Percentiles rank a stretch among this genome's conserved stretches.
Evolutionary conservation across 2,888 invertebrate species (phyloP).

Genomic region (Aricia artaxerxes): DNA sequence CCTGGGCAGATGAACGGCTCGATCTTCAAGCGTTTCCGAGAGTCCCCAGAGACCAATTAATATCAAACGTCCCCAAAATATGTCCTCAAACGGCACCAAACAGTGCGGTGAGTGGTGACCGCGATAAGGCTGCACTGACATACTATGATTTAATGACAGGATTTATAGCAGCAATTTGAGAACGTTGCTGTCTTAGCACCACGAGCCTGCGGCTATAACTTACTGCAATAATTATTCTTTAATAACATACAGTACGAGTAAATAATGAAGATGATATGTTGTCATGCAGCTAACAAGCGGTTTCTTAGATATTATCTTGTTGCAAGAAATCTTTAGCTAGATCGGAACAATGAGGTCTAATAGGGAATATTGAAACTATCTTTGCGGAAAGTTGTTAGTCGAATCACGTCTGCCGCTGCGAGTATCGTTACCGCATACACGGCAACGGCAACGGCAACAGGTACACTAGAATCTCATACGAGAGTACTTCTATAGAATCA

Average conservation of each 20-base stretch:
- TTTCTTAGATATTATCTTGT: neutral
- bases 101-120: neutral
- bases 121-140: slow-evolving; percentile 6
- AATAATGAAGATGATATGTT: neutral
- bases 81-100: neutral
- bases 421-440: neutral
- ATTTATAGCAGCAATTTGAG: neutral
- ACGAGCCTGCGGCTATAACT: neutral
- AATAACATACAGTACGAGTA: neutral
- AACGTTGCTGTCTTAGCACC: neutral
- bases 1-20: neutral
- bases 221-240: neutral
- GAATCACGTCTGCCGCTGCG: neutral
- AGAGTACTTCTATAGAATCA: neutral
- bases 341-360: neutral
- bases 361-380: neutral
- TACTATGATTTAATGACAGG: neutral
- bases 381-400: neutral
- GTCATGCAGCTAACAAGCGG: neutral
- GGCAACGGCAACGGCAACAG: neutral
- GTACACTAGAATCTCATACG: neutral
- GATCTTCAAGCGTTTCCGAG: neutral
- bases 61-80: too few species aligned
- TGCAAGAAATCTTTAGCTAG: neutral
- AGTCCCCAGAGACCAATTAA: neutral